These are phyloP conservation scores for Hybognathus amarus DNA, from an alignment of 2,797 vertebrate species.

Conservation along the genomic window DNA sequence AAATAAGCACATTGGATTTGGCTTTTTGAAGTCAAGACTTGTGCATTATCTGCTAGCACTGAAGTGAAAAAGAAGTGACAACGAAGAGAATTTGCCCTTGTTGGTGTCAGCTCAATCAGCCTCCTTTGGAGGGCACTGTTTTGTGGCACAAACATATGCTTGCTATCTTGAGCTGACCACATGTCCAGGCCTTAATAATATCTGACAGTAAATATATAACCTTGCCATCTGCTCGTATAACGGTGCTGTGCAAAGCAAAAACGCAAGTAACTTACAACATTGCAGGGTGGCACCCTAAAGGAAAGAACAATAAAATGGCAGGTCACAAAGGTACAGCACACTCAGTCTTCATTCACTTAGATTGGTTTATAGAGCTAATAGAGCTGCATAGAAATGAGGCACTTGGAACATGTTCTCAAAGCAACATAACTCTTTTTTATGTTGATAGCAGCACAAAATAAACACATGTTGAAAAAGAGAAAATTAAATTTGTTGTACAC, in stretches of 20 bases:
- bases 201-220: constrained; percentile 74
- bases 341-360: constrained; percentile 56
- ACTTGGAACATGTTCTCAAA: neutral
- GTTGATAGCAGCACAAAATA: constrained; percentile 1
- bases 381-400: constrained; percentile 17
- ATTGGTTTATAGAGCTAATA: constrained; percentile 25
- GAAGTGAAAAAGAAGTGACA: constrained; percentile 55
- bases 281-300: constrained; percentile 72
- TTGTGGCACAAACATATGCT: constrained; percentile 63
- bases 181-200: constrained; percentile 68
- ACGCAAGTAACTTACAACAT: constrained; percentile 55
- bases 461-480: neutral
- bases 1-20: constrained; percentile 54
- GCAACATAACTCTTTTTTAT: neutral
- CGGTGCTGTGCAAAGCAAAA: constrained; percentile 61
- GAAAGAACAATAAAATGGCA: constrained; percentile 77
- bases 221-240: constrained; percentile 72
- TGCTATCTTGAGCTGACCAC: constrained; percentile 68
- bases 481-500: neutral
- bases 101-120: constrained; percentile 61
- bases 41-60: constrained; percentile 56
- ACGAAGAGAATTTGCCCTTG: constrained; percentile 64
- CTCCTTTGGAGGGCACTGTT: constrained; percentile 60
- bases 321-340: constrained; percentile 65
- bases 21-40: constrained; percentile 57